Conservation (phyloP, 2,797 vertebrate species). For the Molothrus ater region DNA sequence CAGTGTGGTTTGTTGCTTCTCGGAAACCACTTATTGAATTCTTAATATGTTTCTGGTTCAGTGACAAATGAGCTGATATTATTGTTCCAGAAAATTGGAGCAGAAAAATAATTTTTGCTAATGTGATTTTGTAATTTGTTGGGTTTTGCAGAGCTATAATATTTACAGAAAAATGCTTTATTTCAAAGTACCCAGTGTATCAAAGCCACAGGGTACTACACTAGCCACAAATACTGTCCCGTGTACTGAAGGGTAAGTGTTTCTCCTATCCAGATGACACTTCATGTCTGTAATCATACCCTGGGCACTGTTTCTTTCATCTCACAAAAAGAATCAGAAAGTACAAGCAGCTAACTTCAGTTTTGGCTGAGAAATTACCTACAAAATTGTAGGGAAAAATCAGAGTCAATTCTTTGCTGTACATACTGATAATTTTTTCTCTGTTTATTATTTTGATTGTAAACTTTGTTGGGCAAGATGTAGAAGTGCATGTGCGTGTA, state of each 20-base stretch:
- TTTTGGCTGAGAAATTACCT: neutral
- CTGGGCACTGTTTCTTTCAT: accelerated
- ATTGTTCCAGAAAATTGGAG: neutral
- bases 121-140: neutral
- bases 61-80: neutral
- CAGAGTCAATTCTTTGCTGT: neutral
- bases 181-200: neutral
- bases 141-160: neutral
- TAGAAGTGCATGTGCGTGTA: neutral
- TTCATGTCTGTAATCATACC: neutral
- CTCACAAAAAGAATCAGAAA: neutral
- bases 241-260: neutral
- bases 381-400: neutral
- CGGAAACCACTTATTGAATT: neutral
- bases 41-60: neutral
- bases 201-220: neutral
- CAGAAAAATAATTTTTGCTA: neutral
- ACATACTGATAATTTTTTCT: neutral
- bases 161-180: neutral
- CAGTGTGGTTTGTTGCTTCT: neutral
- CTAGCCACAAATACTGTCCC: neutral
- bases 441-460: neutral
- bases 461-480: neutral
- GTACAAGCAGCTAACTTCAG: neutral
- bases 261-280: neutral